phyloP scores from a whole-genome alignment of 2,888 invertebrate species.

The Plutella xylostella region DNA sequence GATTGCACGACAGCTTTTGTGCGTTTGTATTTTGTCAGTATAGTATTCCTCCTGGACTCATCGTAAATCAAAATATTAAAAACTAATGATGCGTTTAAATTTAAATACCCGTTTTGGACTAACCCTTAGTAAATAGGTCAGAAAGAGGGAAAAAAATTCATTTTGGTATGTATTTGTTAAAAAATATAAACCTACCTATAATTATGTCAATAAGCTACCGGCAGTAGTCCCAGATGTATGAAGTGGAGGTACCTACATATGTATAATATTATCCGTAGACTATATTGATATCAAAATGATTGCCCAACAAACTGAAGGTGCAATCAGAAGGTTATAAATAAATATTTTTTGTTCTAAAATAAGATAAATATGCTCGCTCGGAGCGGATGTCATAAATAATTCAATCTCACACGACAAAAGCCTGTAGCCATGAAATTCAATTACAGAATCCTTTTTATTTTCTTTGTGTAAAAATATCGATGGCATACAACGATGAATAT shows the following conservation, averaged over 20 bases:
- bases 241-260: too few relatives aligned
- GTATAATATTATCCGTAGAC: too few relatives aligned
- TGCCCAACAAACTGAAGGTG: not conserved
- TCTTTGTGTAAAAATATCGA: conserved; percentile 24
- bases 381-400: conserved; percentile 6
- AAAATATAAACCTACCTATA: too few relatives aligned
- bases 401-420: conserved; percentile 5
- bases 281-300: too few relatives aligned
- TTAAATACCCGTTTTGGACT: not conserved
- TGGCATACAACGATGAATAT: conserved; percentile 30
- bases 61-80: conserved; percentile 33
- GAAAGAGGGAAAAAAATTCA: not conserved
- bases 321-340: conserved; percentile 9
- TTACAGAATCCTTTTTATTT: conserved; percentile 36
- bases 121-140: not conserved
- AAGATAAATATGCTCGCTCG: not conserved
- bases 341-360: conserved; percentile 1
- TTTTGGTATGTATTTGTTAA: not conserved
- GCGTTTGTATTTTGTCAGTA: too few relatives aligned
- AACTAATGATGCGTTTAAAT: conserved; percentile 9
- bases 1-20: too few relatives aligned
- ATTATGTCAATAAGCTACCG: too few relatives aligned
- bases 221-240: too few relatives aligned
- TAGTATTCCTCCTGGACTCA: too few relatives aligned
- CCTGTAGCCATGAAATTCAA: conserved; percentile 17